Conservation (phyloP, 2,888 invertebrate genomes). For the Melipona beecheii region DNA sequence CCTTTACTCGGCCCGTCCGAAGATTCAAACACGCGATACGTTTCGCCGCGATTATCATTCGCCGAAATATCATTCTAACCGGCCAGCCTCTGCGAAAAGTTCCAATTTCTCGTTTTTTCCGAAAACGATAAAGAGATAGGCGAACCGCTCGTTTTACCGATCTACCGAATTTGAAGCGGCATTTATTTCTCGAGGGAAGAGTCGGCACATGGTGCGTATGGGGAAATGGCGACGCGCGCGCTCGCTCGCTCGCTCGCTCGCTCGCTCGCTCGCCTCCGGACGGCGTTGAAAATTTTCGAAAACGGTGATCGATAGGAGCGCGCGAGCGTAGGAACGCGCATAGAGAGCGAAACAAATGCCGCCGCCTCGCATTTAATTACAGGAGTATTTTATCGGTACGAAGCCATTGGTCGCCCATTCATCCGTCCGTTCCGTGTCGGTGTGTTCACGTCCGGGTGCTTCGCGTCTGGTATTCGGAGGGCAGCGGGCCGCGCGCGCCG, state of each 20-base stretch:
- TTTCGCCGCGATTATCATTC: constrained; percentile 8
- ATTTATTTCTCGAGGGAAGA: constrained; percentile 32
- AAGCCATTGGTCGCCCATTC: constrained; percentile 79
- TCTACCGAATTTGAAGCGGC: constrained; percentile 31
- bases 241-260: neutral
- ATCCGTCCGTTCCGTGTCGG: constrained; percentile 73
- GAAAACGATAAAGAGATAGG: neutral
- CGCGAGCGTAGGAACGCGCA: constrained; percentile 56
- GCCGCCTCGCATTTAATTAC: constrained; percentile 82
- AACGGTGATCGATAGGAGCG: constrained; percentile 61
- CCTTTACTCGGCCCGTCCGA: constrained; percentile 34
- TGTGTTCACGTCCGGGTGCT: constrained; percentile 63
- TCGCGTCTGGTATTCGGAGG: constrained; percentile 76
- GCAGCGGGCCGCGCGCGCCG: constrained; percentile 50
- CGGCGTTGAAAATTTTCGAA: constrained; percentile 59
- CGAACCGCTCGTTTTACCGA: constrained; percentile 39
- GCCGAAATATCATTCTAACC: neutral
- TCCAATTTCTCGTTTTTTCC: neutral
- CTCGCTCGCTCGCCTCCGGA: constrained; percentile 15
- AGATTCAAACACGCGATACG: constrained; percentile 31
- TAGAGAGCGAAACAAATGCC: constrained; percentile 76
- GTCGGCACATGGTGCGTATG: neutral
- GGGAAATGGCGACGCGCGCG: too few species aligned
- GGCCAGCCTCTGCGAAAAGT: too few species aligned
- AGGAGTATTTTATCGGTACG: constrained; percentile 82